Percentiles rank a stretch among this genome's conserved stretches.
Evolutionary conservation across 1,140 invertebrate genomes (phyloP).

Genomic region (Wiebesia pumilae): DNA sequence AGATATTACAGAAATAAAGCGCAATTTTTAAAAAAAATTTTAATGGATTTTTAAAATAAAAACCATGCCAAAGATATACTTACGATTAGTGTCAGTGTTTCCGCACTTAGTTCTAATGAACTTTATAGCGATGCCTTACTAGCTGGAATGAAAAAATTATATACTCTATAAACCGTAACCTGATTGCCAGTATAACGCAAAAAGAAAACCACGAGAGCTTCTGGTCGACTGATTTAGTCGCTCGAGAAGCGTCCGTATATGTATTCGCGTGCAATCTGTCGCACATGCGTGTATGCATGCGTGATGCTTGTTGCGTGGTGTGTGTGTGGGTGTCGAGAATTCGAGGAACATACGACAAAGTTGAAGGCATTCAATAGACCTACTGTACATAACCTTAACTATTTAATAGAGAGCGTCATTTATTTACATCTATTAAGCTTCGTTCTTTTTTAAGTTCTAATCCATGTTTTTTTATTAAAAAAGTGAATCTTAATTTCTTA

Average conservation of each 20-base stretch:
- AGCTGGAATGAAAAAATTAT: not conserved
- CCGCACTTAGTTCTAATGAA: not conserved
- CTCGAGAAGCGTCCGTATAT: not conserved
- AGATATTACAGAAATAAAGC: not conserved
- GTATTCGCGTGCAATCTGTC: not conserved
- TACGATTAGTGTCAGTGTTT: not conserved
- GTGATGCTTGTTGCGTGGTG: no score
- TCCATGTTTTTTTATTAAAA: not conserved
- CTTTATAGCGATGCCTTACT: not conserved
- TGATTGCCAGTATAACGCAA: not conserved
- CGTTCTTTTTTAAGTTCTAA: not conserved
- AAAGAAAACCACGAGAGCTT: slow-evolving; percentile 36
- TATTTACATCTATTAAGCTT: not conserved
- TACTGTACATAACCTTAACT: slow-evolving; percentile 24
- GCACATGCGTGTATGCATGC: not conserved
- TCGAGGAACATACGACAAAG: slow-evolving; percentile 12
- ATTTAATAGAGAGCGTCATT: not conserved
- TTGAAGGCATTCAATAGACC: slow-evolving; percentile 24
- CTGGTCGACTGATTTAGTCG: slow-evolving; percentile 25
- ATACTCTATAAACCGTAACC: not conserved
- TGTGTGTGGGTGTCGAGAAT: not conserved
- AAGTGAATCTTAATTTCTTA: not conserved
- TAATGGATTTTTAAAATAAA: slow-evolving; percentile 17
- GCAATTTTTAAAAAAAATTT: slow-evolving; percentile 25
- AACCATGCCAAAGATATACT: not conserved